A percentile compares a stretch with the other conserved stretches of the same genome.
Evolutionary conservation across 1,140 invertebrate species (phyloP).

Genomic region (Eupeodes corollae): DNA sequence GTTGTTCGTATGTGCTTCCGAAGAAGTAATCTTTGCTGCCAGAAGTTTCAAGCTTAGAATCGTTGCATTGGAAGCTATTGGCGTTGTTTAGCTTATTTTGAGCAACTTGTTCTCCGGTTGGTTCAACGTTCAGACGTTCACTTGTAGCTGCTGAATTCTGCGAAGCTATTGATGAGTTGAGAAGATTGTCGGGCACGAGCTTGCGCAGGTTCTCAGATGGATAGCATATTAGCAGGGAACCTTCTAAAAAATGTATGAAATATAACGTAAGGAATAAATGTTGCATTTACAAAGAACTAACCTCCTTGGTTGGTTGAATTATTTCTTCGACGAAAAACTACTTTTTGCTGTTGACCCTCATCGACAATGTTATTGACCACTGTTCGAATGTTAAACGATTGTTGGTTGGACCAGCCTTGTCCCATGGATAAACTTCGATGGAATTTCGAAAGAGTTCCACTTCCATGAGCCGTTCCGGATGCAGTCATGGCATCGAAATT

Average conservation of each 20-base stretch:
- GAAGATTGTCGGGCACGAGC: conserved; percentile 43
- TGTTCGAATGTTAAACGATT: not conserved
- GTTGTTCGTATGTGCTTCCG: conserved; percentile 3
- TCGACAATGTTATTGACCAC: not conserved
- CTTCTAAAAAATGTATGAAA: conserved; percentile 29
- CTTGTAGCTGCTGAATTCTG: conserved; percentile 3
- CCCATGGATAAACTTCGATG: conserved; percentile 37
- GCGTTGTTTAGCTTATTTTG: conserved; percentile 1
- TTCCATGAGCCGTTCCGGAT: conserved; percentile 7
- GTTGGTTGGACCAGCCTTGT: conserved; percentile 28
- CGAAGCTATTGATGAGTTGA: conserved; percentile 20
- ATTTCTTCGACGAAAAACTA: conserved; percentile 29
- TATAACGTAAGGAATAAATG: not conserved
- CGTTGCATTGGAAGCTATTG: conserved; percentile 2
- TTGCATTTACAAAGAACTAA: not conserved
- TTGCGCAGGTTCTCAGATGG: conserved; percentile 67
- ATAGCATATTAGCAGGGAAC: conserved; percentile 66
- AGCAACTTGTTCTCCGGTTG: conserved; percentile 2
- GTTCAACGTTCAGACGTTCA: not conserved
- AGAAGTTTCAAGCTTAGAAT: not conserved
- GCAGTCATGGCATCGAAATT: conserved; percentile 26
- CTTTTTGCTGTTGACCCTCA: conserved; percentile 20
- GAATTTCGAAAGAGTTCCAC: conserved; percentile 24
- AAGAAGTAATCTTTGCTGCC: not conserved
- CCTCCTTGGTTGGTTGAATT: conserved; percentile 30